These are phyloP conservation scores for Cataglyphis livida DNA, from an alignment of 2,888 invertebrate genomes.

Conservation along the genomic window DNA sequence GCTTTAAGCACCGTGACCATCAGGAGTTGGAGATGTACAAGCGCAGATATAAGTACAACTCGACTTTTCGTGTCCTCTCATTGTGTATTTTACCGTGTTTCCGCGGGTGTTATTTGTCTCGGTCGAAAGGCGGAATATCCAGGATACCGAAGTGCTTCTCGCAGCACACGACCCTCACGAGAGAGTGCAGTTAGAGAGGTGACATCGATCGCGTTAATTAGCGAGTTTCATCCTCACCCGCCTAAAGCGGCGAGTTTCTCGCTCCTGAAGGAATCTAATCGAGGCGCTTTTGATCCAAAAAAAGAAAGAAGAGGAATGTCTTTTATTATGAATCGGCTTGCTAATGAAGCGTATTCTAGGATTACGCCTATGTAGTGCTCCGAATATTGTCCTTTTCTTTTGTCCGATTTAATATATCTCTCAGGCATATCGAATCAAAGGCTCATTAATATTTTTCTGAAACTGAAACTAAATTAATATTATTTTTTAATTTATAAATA, in stretches of 20 bases:
- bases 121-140: slow-evolving; percentile 39
- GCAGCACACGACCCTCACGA: slow-evolving; percentile 64
- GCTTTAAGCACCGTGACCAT: slow-evolving; percentile 26
- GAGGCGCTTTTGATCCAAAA: slow-evolving; percentile 69
- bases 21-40: slow-evolving; percentile 3
- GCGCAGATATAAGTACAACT: slow-evolving; percentile 1
- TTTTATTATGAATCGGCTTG: slow-evolving; percentile 63
- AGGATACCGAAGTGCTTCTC: slow-evolving; percentile 58
- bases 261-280: slow-evolving; percentile 57
- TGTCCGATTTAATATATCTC: slow-evolving; percentile 17
- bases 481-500: neutral
- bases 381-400: slow-evolving; percentile 26
- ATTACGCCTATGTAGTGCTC: neutral
- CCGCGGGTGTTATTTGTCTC: slow-evolving; percentile 9
- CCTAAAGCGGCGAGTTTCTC: slow-evolving; percentile 62
- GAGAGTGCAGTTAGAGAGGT: slow-evolving; percentile 54
- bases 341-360: slow-evolving; percentile 65
- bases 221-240: slow-evolving; percentile 64
- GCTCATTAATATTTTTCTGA: neutral
- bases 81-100: slow-evolving; percentile 51
- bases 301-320: slow-evolving; percentile 40
- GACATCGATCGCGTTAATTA: slow-evolving; percentile 73
- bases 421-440: slow-evolving; percentile 5
- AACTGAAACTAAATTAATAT: neutral
- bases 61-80: slow-evolving; percentile 34